Base-by-base conservation (phyloP, 92 coral and sea anemone species). In the Palythoa heliodiscus region DNA sequence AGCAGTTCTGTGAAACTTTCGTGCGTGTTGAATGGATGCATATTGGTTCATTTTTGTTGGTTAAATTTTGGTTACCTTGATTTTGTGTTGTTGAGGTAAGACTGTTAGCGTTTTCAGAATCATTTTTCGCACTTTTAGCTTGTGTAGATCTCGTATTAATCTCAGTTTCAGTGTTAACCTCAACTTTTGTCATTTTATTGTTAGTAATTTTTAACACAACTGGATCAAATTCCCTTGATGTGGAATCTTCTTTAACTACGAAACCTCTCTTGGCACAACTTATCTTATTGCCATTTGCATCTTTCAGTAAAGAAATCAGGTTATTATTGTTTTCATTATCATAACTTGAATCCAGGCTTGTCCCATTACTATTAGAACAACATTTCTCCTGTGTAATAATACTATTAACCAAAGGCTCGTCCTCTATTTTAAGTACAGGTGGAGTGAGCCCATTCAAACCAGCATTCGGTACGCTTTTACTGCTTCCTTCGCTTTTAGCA, bases 221-320 rank as follows among this genome's bases (percentile, higher is more conserved):
- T 69, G 92, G 90, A 40, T 86, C 78, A 48, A 89, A 89, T 47
- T 53, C 87, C 13, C 55, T 82, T 69, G 84, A 53, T 13, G 84
- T 64, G n/a, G 84, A 64, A 19, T 16, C 22, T 6, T 67, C 75
- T 23, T 20, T 11, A 24, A 64, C 40, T 1, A 80, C 25, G 47
- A 80, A 55, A 48, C 60, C 20, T 39, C 55, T 38, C 24, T 23
- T 43, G 23, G 47, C 1, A 66, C 12, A 63, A n/a, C 19, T 64
- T 48, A 3, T 22, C 52, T 43, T 29, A 43, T 40, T 47, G 2
- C 47, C 64, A n/a, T 47, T 50, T 7, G 29, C 39, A 67, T 22
- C 57, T 23, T 64, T 75, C n/a, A n/a, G n/a, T 22, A 74, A 66
- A 24, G 74, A 0, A 24, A 25, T 3, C 22, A 66, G 24, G 14